Evolutionary conservation across 2,888 invertebrate genomes (phyloP).

Genomic region (Chironomus tentans): DNA sequence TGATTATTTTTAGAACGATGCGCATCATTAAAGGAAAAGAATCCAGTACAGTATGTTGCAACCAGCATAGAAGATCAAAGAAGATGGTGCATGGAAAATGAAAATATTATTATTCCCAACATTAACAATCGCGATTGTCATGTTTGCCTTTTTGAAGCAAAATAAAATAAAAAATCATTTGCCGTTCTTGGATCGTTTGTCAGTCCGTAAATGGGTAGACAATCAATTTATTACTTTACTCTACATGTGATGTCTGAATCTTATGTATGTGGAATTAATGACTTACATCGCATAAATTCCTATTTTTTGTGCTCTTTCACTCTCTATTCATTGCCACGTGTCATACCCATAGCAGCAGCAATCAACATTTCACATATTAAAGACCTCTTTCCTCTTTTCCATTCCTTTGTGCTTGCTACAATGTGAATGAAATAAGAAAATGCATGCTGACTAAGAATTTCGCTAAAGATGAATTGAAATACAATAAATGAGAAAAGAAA

Average conservation of each 20-base stretch:
- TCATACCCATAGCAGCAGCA: background rate
- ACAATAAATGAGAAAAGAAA: background rate
- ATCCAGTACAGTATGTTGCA: no score
- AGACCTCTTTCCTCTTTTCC: background rate
- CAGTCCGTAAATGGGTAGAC: background rate
- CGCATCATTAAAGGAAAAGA: no score
- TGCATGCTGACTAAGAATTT: background rate
- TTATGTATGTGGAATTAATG: no score
- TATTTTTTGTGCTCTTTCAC: background rate
- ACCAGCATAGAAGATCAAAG: no score
- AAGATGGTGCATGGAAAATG: no score
- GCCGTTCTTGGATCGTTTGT: background rate
- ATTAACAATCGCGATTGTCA: conserved; percentile 18
- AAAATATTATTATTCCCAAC: background rate
- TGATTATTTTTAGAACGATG: no score
- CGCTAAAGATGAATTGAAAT: background rate
- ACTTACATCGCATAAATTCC: background rate
- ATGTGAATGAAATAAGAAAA: background rate
- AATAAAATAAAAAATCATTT: no score
- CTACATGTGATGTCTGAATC: background rate
- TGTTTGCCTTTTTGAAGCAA: background rate
- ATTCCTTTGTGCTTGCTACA: background rate
- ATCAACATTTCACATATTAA: background rate
- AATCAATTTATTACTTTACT: conserved; percentile 4
- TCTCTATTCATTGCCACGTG: conserved; percentile 17